Conservation (phyloP, 2,113 vertebrate species). For the Gymnarchus niloticus region DNA sequence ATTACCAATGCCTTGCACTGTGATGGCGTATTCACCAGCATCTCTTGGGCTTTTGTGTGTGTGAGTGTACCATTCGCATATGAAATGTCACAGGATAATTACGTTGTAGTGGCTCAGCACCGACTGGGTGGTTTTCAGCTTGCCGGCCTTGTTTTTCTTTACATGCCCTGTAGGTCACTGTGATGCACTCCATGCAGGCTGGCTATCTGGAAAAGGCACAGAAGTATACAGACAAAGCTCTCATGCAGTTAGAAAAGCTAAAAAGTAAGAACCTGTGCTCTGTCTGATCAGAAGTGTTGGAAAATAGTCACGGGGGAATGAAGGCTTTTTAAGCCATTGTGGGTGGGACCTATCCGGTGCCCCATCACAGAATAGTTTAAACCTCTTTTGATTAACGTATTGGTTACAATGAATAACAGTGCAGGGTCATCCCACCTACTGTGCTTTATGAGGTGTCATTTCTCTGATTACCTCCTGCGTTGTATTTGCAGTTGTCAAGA, state of each 20-base stretch:
- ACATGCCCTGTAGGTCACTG: slow-evolving; percentile 75
- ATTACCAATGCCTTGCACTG: neutral
- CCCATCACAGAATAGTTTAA: neutral
- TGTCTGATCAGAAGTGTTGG: neutral
- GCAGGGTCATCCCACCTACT: neutral
- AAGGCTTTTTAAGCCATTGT: neutral
- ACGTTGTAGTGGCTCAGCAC: neutral
- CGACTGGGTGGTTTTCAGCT: neutral
- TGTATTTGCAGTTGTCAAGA: too few species aligned
- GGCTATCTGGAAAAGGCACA: slow-evolving; percentile 97
- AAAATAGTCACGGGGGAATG: neutral
- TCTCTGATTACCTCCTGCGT: too few species aligned
- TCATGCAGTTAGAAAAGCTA: slow-evolving; percentile 98
- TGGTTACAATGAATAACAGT: neutral
- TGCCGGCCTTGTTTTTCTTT: neutral
- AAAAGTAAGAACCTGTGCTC: slow-evolving; percentile 76
- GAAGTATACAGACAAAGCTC: slow-evolving; percentile 97
- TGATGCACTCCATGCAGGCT: slow-evolving; percentile 99
- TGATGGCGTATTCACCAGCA: neutral
- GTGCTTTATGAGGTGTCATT: too few species aligned
- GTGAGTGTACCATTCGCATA: too few species aligned
- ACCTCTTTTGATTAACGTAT: neutral
- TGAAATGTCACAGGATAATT: neutral
- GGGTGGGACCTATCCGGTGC: neutral
- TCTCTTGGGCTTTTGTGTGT: neutral